Percentiles rank a stretch among this genome's conserved stretches.
Evolutionary conservation across 2,113 vertebrate species (phyloP).

Genomic region (Micronisus gabar): DNA sequence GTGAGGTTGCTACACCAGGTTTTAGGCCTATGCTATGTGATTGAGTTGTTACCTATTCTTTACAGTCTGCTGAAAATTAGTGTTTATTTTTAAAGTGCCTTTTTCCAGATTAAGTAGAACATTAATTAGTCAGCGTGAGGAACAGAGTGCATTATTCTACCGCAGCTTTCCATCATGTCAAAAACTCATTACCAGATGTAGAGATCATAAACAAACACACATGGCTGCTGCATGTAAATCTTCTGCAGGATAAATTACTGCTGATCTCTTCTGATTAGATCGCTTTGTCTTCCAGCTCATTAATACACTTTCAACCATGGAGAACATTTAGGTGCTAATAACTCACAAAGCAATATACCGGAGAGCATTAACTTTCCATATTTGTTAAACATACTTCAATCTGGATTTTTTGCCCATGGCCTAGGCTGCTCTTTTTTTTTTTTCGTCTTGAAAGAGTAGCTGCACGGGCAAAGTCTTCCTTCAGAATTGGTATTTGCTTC

Average conservation of each 20-base stretch:
- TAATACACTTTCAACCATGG: background rate
- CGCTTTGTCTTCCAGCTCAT: conserved; percentile 22
- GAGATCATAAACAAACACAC: conserved; percentile 52
- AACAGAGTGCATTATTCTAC: conserved; percentile 2
- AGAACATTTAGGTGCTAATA: conserved; percentile 3
- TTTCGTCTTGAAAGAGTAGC: background rate
- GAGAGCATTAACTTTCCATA: background rate
- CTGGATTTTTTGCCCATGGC: background rate
- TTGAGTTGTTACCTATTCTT: background rate
- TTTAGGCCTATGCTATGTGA: background rate
- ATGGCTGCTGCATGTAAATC: conserved; percentile 35
- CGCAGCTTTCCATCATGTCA: background rate
- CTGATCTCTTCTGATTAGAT: conserved; percentile 21
- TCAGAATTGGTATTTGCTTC: background rate
- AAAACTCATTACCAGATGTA: conserved; percentile 43
- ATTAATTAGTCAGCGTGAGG: conserved; percentile 37
- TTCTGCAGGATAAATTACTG: conserved; percentile 26
- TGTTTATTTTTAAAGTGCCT: conserved; percentile 41
- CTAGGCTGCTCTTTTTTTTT: background rate
- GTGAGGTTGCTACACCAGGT: background rate
- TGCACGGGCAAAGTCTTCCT: background rate
- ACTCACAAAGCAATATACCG: background rate
- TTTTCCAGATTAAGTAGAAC: conserved; percentile 8
- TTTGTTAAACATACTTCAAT: background rate
- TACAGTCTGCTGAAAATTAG: conserved; percentile 13